A percentile compares a stretch with the other conserved stretches of the same genome.
These are phyloP conservation scores for Spongilla lacustris DNA, from an alignment of 37 sponge, comb jelly and placozoan species.

Conservation along the genomic window DNA sequence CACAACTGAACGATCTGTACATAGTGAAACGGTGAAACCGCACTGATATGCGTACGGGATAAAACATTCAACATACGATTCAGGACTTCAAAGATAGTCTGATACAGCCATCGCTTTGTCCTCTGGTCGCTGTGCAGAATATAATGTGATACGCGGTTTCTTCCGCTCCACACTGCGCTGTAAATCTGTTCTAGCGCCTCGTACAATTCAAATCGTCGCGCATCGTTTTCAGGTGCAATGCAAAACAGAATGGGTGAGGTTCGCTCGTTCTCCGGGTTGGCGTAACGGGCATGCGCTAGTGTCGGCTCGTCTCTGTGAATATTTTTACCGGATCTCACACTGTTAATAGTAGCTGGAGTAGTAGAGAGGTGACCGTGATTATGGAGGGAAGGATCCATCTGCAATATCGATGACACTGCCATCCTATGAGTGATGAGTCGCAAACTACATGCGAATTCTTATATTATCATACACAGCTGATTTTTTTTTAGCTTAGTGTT, in stretches of 20 bases:
- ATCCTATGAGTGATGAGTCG: neutral
- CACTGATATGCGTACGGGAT: neutral
- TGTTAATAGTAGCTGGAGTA: neutral
- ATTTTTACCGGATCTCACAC: neutral
- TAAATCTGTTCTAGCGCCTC: constrained; percentile 10
- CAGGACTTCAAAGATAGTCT: constrained; percentile 39
- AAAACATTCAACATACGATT: constrained; percentile 33
- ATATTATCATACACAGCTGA: neutral
- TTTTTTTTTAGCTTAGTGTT: neutral
- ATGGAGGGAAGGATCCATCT: neutral
- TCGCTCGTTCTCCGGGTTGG: neutral
- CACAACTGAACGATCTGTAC: constrained; percentile 38
- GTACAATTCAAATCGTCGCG: constrained; percentile 22
- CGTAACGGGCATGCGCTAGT: neutral
- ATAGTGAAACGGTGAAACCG: too few relatives aligned
- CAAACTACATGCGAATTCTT: too few relatives aligned
- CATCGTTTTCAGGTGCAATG: neutral
- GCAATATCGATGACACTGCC: neutral
- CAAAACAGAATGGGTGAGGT: neutral
- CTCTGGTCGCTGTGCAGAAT: neutral
- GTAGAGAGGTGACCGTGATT: neutral
- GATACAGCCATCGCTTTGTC: constrained; percentile 35
- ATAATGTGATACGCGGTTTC: neutral
- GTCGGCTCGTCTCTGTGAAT: neutral
- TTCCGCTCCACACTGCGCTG: constrained; percentile 4